Evolutionary conservation across 2,113 vertebrate genomes (phyloP).

Genomic region (Protobothrops mucrosquamatus): DNA sequence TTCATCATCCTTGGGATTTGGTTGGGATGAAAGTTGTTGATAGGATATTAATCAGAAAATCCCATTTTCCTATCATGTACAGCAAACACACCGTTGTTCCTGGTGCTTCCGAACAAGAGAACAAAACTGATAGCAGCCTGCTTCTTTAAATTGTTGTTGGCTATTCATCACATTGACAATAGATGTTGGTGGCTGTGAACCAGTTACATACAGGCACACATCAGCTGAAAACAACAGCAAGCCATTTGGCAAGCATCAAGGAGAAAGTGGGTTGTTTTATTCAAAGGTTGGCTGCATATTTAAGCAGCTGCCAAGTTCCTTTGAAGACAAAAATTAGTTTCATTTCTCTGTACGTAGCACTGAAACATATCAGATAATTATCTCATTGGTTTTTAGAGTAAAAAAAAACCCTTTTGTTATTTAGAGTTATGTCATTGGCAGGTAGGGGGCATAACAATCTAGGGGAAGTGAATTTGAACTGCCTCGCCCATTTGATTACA

Average conservation of each 20-base stretch:
- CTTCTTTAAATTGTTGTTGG: constrained; percentile 36
- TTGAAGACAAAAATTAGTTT: neutral
- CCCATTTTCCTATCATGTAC: constrained; percentile 55
- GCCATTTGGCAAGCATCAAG: neutral
- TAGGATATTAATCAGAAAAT: constrained; percentile 62
- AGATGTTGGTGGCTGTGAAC: constrained; percentile 50
- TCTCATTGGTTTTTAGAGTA: neutral
- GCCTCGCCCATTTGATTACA: neutral
- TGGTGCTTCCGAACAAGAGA: constrained; percentile 55
- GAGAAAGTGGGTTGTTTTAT: constrained; percentile 14
- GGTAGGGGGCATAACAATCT: neutral
- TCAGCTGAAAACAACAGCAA: constrained; percentile 48
- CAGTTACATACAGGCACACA: neutral
- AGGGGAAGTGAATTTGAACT: neutral
- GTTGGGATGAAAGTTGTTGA: constrained; percentile 56
- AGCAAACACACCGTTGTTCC: constrained; percentile 58
- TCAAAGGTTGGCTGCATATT: neutral
- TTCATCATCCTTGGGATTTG: constrained; percentile 39
- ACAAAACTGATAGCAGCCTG: constrained; percentile 61
- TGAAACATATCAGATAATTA: constrained; percentile 3
- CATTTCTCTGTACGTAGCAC: neutral
- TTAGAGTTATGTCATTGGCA: constrained; percentile 20
- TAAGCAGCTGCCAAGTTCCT: neutral
- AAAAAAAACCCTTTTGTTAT: constrained; percentile 16
- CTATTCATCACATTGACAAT: constrained; percentile 55